A percentile compares a stretch with the other conserved stretches of the same genome.
Evolutionary conservation across 2,113 vertebrate genomes (phyloP).

Genomic region (Labeo rohita): DNA sequence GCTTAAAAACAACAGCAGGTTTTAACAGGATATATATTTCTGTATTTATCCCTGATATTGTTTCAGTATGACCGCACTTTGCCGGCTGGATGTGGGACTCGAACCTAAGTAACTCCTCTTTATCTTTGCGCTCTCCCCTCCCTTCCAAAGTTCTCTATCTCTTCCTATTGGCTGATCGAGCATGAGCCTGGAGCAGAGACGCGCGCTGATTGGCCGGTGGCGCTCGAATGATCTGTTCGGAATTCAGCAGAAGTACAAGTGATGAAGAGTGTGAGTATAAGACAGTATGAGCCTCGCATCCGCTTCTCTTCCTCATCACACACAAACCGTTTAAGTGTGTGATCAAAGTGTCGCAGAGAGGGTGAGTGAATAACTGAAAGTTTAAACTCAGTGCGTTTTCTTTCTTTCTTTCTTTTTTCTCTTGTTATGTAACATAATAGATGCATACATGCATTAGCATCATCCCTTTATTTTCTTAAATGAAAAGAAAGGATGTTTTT

Average conservation of each 20-base stretch:
- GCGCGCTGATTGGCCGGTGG: slow-evolving; percentile 58
- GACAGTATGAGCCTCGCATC: slow-evolving; percentile 59
- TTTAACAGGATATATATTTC: not conserved
- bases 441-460: not conserved
- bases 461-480: not conserved
- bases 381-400: not conserved
- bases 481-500: not conserved
- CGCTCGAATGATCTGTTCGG: slow-evolving; percentile 74
- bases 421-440: not conserved
- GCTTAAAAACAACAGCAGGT: not conserved
- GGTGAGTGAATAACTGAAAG: not conserved
- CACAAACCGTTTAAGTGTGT: not conserved
- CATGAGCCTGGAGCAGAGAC: slow-evolving; percentile 54
- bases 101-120: slow-evolving; percentile 33
- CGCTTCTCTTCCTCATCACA: slow-evolving; percentile 13
- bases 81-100: not conserved
- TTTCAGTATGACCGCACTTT: not conserved
- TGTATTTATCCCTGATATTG: not conserved
- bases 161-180: slow-evolving; percentile 16
- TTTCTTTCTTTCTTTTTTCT: not conserved
- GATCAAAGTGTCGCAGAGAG: not conserved
- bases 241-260: slow-evolving; percentile 59
- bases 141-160: not conserved
- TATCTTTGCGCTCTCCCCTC: slow-evolving; percentile 5
- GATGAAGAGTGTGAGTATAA: slow-evolving; percentile 38